phyloP scores from a whole-genome alignment of 2,888 invertebrate genomes.

The Catocala nupta region DNA sequence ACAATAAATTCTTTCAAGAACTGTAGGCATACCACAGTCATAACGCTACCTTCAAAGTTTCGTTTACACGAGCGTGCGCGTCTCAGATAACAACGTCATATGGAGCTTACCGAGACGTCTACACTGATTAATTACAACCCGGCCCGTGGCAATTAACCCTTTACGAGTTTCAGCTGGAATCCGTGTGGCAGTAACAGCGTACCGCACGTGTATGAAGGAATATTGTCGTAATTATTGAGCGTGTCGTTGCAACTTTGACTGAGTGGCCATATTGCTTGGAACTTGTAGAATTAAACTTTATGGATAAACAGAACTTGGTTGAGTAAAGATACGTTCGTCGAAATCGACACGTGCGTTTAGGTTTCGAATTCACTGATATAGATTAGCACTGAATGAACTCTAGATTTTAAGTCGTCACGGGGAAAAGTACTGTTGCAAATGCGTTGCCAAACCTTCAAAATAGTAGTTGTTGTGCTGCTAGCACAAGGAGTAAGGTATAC shows the following conservation, averaged over 20 bases:
- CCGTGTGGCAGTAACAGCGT: neutral
- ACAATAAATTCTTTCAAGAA: neutral
- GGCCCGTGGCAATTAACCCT: conserved; percentile 32
- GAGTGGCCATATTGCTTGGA: neutral
- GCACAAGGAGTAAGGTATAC: no score
- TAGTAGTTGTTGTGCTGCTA: no score
- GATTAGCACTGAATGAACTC: no score
- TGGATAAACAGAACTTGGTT: neutral
- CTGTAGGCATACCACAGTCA: neutral
- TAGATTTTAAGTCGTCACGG: no score
- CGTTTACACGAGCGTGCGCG: conserved; percentile 19
- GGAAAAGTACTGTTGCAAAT: no score
- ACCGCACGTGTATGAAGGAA: neutral
- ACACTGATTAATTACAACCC: conserved; percentile 46
- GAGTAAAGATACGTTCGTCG: no score
- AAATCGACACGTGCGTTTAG: no score
- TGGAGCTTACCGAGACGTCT: conserved; percentile 25
- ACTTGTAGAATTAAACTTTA: neutral
- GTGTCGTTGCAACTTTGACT: neutral
- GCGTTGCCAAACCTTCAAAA: no score
- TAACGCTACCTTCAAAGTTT: neutral
- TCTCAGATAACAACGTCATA: conserved; percentile 44
- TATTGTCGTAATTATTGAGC: conserved; percentile 5
- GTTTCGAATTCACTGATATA: no score
- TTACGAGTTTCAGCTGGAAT: conserved; percentile 21